Evolutionary conservation across 2,888 invertebrate species (phyloP), one percentile per base, ranked within the genome.

Genomic region (Cryptophagus acutangulus): DNA sequence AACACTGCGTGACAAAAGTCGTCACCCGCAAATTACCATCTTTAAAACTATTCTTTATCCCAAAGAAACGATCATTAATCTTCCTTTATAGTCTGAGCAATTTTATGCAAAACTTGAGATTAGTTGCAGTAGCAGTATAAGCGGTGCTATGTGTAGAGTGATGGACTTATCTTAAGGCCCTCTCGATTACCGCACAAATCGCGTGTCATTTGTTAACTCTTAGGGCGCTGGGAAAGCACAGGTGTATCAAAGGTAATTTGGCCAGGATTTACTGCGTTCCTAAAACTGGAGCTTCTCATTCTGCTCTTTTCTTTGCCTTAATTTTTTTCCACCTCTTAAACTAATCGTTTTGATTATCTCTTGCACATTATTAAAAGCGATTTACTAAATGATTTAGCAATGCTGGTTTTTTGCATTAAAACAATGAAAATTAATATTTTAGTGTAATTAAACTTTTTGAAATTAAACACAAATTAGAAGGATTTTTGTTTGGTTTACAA

Each of bases 171-270:
- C 61, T 63, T 16, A 31, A 31, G 31, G 31, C 52, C 47, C 53
- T 57, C 58, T 58, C 60, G 62, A 66, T 66, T 66, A 65, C 61
- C 51, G 60, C 55, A 57, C 57, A 66, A 65, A 66, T 65, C 66
- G 66, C 62, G 61, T 63, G 65, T 65, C 66, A 66, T 66, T 66
- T 66, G 65, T 66, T 64, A 62, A 61, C 61, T 61, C 58, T 58
- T 52, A 53, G 54, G 59, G 59, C 59, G 61, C 41, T 52, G 60
- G 57, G 63, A 63, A 61, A 58, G 59, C 58, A 59, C 65, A 65
- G 65, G 65, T 65, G 63, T 58, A 59, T 52, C 49, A 46, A 51
- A 56, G 61, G 59, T 62, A 63, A 65, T 64, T 65, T 65, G 59
- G 62, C 56, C 58, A 59, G 64, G 64, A 65, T 65, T 65, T 66